These are phyloP conservation scores for Martes martes DNA, from an alignment of 2,113 vertebrate genomes.

Conservation along the genomic window DNA sequence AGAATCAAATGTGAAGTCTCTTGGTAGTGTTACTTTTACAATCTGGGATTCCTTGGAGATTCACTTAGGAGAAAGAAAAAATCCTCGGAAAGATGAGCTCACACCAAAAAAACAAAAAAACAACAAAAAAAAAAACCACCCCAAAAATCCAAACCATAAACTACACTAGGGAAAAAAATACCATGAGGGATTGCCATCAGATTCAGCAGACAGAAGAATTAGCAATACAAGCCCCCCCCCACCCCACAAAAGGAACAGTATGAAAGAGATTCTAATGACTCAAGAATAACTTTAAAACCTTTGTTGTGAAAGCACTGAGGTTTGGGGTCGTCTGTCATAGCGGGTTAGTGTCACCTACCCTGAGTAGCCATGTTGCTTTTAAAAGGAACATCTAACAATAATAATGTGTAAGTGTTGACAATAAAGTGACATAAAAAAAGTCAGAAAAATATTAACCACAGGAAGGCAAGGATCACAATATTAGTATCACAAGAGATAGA, in stretches of 20 bases:
- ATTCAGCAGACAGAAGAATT: not conserved
- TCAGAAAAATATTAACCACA: not conserved
- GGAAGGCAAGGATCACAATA: not conserved
- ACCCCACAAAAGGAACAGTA: not conserved
- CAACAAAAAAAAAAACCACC: not conserved
- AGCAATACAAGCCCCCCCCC: not conserved
- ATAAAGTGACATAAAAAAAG: not conserved
- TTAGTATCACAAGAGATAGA: not conserved
- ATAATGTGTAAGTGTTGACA: not conserved
- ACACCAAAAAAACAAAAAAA: not conserved
- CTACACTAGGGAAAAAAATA: not conserved
- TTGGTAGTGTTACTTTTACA: not conserved
- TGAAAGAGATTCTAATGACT: not conserved
- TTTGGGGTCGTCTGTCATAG: not conserved
- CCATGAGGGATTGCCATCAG: not conserved
- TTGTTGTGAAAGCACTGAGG: not conserved
- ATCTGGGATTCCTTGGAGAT: not conserved
- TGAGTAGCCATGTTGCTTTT: not conserved
- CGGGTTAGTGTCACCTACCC: not conserved
- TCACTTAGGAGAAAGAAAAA: not conserved
- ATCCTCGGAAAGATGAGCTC: not conserved
- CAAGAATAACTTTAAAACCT: not conserved
- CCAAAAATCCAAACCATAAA: not conserved
- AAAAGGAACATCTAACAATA: constrained; percentile 1
- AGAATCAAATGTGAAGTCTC: not conserved